These are phyloP conservation scores for Triops longicaudatus DNA, from an alignment of 1,140 invertebrate species.

Conservation along the genomic window DNA sequence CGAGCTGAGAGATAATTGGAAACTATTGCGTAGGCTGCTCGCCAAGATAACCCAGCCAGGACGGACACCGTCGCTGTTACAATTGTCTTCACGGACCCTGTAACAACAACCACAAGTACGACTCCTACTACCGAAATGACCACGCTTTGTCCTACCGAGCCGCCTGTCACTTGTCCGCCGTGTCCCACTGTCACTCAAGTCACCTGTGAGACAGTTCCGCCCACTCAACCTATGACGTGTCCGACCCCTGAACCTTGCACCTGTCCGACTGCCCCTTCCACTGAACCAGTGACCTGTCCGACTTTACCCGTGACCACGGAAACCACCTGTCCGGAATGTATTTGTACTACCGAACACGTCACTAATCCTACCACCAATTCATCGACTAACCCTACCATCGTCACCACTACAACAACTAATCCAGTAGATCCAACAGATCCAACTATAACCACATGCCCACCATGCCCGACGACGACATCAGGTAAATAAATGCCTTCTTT, in stretches of 20 bases:
- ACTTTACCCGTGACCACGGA: neutral
- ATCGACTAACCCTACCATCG: neutral
- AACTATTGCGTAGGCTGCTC: neutral
- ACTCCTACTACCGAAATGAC: neutral
- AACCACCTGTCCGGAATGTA: neutral
- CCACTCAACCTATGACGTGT: neutral
- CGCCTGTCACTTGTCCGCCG: conserved; percentile 1
- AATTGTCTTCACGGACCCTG: neutral
- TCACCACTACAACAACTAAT: neutral
- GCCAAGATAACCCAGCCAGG: neutral
- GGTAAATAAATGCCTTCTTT: neutral
- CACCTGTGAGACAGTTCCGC: neutral
- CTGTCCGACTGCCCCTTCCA: neutral
- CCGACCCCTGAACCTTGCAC: neutral
- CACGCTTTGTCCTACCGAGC: neutral
- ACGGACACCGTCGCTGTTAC: neutral
- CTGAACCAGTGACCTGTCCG: neutral
- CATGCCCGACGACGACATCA: neutral
- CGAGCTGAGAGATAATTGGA: neutral
- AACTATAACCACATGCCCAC: conserved; percentile 1
- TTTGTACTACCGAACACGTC: neutral
- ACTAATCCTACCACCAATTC: neutral
- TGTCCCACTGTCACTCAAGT: neutral
- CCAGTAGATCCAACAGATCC: neutral
- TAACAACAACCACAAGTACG: conserved; percentile 16